Base-by-base conservation (phyloP, 2,113 vertebrate species). In the Aleadryas rufinucha region DNA sequence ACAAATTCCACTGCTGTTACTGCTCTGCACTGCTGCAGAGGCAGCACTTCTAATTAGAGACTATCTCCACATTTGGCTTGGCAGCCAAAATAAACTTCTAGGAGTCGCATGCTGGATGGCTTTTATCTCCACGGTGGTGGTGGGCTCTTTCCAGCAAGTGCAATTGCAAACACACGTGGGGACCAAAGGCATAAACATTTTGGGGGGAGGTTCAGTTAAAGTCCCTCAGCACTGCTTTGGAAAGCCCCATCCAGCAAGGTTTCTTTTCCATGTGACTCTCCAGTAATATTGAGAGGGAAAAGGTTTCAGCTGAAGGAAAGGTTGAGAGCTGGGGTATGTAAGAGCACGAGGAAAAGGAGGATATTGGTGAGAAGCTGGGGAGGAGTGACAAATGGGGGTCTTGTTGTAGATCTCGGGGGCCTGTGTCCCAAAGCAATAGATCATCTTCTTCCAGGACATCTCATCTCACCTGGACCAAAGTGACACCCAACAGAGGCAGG, bases 11-110 rank as follows among this genome's bases (percentile, higher is more conserved):
- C 66, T 71, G 61, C 2, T 84, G 88, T 86, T 90, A 49, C 5
- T 92, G 88, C 92, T 91, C 87, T 65, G 95, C 85, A 15, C 79
- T 60, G 64, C 54, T 71, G 75, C 79, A 90, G 76, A 95, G 71
- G 79, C 92, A 94, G 6, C 64, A 39, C 83, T 95, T 64, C 92
- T 75, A 93, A 89, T 90, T 90, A 90, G 89, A 75, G 68, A 81
- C 68, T 78, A 90, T 82, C 88, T 78, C 47, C 80, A 78, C 52
- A 45, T 94, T 95, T 19, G 71, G 68, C 60, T 95, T 88, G 88
- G 93, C 88, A 93, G 93, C 75, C 95, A 96, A 94, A 96, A 86
- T 52, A 71, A 87, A 64, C 77, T 91, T 70, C 35, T 49, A 90
- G 83, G 86, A 86, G 76, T 18, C 11, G 11, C n/a, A 11, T 16